These are phyloP conservation scores for Proisotoma minuta DNA, from an alignment of 2,888 invertebrate genomes.

Conservation along the genomic window DNA sequence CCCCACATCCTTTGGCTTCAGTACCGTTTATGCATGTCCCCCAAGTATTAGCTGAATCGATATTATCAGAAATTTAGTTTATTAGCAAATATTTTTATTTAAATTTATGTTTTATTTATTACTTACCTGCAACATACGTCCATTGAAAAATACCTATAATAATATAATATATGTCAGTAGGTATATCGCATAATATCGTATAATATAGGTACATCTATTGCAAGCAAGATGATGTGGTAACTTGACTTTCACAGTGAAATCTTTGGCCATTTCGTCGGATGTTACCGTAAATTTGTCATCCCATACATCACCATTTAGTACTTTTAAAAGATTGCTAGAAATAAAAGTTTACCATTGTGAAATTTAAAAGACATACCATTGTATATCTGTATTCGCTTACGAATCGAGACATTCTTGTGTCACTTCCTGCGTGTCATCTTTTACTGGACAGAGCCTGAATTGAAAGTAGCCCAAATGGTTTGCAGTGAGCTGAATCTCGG, in stretches of 20 bases:
- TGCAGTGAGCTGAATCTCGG: conserved; percentile 82
- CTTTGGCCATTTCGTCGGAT: conserved; percentile 49
- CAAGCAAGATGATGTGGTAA: conserved; percentile 79
- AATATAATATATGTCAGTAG: conserved; percentile 60
- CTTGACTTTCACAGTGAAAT: conserved; percentile 66
- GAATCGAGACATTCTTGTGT: conserved; percentile 78
- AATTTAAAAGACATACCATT: not conserved
- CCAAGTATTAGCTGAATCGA: conserved; percentile 78
- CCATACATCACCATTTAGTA: conserved; percentile 25
- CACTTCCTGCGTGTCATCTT: conserved; percentile 70
- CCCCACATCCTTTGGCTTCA: conserved; percentile 63
- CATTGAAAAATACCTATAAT: conserved; percentile 23
- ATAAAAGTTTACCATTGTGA: no score
- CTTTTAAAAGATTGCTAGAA: conserved; percentile 16
- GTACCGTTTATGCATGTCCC: conserved; percentile 74
- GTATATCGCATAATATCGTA: conserved; percentile 92
- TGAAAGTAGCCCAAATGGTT: conserved; percentile 85
- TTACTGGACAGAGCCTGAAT: conserved; percentile 78
- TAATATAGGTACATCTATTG: conserved; percentile 80
- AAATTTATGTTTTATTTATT: not conserved
- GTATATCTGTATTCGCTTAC: conserved; percentile 50
- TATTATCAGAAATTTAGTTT: not conserved
- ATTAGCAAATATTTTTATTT: not conserved
- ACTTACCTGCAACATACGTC: conserved; percentile 59
- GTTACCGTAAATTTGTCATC: conserved; percentile 16